Evolutionary conservation across 2,113 vertebrate genomes (phyloP).

Genomic region (Sminthopsis crassicaudata): DNA sequence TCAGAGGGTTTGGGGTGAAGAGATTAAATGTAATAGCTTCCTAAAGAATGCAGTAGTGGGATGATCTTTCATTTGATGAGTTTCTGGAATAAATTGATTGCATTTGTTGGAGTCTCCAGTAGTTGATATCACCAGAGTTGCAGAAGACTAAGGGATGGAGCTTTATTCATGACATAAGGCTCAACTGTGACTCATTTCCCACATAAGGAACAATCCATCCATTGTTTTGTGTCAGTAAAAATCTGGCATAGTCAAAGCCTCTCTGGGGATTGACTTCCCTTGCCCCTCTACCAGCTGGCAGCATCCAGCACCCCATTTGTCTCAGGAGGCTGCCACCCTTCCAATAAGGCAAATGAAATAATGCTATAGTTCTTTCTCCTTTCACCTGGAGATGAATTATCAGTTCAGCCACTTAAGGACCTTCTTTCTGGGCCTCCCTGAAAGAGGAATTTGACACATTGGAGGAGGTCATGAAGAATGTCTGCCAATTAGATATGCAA

Average conservation of each 20-base stretch:
- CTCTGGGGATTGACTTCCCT: neutral
- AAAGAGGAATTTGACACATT: neutral
- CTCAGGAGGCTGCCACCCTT: conserved; percentile 56
- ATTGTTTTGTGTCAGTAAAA: neutral
- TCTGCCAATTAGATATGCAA: neutral
- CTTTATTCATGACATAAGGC: neutral
- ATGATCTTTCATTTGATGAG: neutral
- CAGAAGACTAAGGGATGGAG: neutral
- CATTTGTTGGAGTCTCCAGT: neutral
- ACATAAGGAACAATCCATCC: neutral
- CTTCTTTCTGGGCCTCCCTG: conserved; percentile 32
- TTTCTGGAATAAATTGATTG: conserved; percentile 7
- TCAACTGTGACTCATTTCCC: neutral
- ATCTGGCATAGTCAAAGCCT: neutral
- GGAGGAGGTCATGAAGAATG: conserved; percentile 23
- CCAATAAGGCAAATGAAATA: conserved; percentile 77
- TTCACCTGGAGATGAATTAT: conserved; percentile 81
- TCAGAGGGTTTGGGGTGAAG: conserved; percentile 5
- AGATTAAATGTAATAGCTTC: neutral
- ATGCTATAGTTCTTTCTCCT: conserved; percentile 55
- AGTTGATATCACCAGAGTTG: neutral
- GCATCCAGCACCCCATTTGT: conserved; percentile 9
- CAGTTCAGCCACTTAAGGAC: conserved; percentile 81
- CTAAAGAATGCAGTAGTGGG: neutral
- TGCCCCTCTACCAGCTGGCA: conserved; percentile 30